Base-by-base conservation (phyloP, 2,888 invertebrate genomes). In the Drosophila sordidapex region DNA sequence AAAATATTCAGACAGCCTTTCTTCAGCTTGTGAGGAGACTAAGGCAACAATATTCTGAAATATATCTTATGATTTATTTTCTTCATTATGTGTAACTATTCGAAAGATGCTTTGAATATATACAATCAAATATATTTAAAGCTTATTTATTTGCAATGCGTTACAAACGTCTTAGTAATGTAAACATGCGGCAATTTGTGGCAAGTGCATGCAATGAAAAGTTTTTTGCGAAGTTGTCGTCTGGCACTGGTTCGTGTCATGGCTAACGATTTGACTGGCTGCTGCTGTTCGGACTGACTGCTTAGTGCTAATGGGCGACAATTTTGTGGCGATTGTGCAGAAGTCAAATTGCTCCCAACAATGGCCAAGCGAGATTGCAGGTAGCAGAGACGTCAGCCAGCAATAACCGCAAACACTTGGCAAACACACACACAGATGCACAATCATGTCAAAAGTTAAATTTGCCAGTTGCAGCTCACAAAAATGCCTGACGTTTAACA, bases 401-500 rank as follows among this genome's bases (percentile, higher is more conserved):
- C 33, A 52, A 51, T 46, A 72, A 68, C 70, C 56, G 59, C 76
- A 76, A 76, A 78, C 78, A 78, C 75, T 74, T 77, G 35, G 29
- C 29, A 64, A 43, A 58, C 66, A 54, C 59, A 38, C n/a, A 25
- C 27, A 59, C 25, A 53, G 29, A 36, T 21, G 29, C 18, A 49
- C 35, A 25, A 18, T 46, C 52, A 43, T 25, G 46, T 38, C 56
- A 65, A 11, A 70, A 52, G 72, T 77, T 81, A 70, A 25, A 65
- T 64, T 69, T 79, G 73, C 68, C 75, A 67, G 56, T 61, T 74
- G 74, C 68, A 71, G 75, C 60, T 70, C 54, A 65, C 27, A 77
- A 74, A 79, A 82, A 57, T 65, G 51, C 58, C 66, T 53, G 71
- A 67, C 82, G 67, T 79, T 81, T 81, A 64, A 73, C 72, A 65